Base-by-base conservation (phyloP, 2,797 vertebrate genomes). In the Mormyrops attenuatus region DNA sequence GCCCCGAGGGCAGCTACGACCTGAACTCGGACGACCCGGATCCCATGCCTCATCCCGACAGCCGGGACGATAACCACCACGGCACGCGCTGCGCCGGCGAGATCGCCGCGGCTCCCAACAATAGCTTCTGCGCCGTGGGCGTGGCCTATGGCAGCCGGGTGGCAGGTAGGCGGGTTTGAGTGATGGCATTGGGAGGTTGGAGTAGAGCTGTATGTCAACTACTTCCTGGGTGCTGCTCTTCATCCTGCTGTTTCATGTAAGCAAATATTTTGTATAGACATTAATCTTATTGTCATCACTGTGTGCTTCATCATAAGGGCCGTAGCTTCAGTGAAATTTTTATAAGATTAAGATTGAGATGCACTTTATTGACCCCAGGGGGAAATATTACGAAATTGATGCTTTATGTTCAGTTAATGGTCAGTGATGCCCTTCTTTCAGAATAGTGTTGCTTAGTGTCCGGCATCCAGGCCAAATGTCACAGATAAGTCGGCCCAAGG, bases 1-100 rank as follows among this genome's bases (percentile, higher is more conserved):
- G 97, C 94, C 97, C 98, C 0, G 98, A 99, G 90, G 99, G 99
- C 90, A 99, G 98, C 92, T 99, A 98, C 0, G 99, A 99, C 93
- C 94, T 99, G 90, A 99, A 99, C 94, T 99, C 98, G 26, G 97
- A 99, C 0, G 99, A 99, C 91, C 98, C 98, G 0, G 98, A 99
- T 93, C 99, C 99, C 3, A 99, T 99, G 98, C 99, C 99, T 30
- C 97, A 98, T 92, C 97, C 98, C 0, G 98, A 99, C 0, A 88
- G 93, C 86, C 97, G 94, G 91, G 96, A 96, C 0, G 97, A 98
- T 91, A 99, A 99, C 91, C 98, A 98, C 93, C 99, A 99, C 0
- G 99, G 99, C 38, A 99, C 99, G 0, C 96, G 99, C 0, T 99
- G 99, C 0, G 99, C 99, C 0, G 98, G 99, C 1, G 99, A 99